Percentiles rank a stretch among this genome's conserved stretches.
Evolutionary conservation across 2,113 vertebrate genomes (phyloP).

Genomic region (Sturnira hondurensis): DNA sequence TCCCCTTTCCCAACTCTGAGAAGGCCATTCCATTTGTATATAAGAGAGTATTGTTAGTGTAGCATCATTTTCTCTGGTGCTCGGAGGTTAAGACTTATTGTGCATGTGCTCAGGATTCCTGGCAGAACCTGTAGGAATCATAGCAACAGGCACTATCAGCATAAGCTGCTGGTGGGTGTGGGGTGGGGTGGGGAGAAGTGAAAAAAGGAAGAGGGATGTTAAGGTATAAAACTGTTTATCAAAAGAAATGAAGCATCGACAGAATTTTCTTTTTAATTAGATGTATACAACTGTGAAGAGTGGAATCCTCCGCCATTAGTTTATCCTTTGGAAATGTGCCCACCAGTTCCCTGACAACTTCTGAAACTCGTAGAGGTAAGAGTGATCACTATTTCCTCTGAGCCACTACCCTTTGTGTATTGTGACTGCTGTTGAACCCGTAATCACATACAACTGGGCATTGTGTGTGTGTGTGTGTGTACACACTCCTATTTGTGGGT

Average conservation of each 20-base stretch:
- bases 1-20: neutral
- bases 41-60: neutral
- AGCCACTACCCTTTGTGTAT: neutral
- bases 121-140: slow-evolving; percentile 8
- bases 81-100: neutral
- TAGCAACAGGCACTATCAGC: slow-evolving; percentile 33
- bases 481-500: neutral
- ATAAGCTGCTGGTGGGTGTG: slow-evolving; percentile 41
- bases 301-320: neutral
- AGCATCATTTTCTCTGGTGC: slow-evolving; percentile 21
- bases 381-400: neutral
- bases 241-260: slow-evolving; percentile 21
- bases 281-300: slow-evolving; percentile 23
- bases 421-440: neutral
- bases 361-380: slow-evolving; percentile 22
- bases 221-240: slow-evolving; percentile 52
- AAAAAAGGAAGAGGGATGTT: slow-evolving; percentile 5
- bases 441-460: neutral
- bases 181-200: neutral
- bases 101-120: neutral
- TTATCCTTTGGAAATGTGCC: slow-evolving; percentile 37
- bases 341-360: slow-evolving; percentile 33
- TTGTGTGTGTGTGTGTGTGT: neutral
- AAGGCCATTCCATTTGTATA: neutral
- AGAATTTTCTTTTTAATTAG: slow-evolving; percentile 54